Conservation (phyloP, 2,113 vertebrate genomes). For the Colistium nudipinnis region DNA sequence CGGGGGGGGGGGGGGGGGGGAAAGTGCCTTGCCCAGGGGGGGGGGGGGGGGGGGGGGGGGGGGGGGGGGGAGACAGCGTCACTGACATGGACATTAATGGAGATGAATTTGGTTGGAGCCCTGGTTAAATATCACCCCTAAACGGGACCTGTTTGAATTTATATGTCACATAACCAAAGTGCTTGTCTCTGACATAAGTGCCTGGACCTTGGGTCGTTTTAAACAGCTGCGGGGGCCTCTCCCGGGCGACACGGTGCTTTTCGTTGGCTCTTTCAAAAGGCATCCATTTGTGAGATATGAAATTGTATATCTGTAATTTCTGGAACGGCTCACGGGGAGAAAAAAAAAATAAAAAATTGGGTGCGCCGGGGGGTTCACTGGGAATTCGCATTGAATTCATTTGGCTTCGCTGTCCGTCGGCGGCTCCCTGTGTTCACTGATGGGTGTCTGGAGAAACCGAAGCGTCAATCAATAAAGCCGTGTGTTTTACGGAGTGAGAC, state of each 20-base stretch:
- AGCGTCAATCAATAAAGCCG: slow-evolving; percentile 15
- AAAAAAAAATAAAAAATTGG: too few relatives aligned
- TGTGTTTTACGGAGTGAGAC: slow-evolving; percentile 25
- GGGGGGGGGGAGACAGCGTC: too few relatives aligned
- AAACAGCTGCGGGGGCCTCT: slow-evolving; percentile 63
- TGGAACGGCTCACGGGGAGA: slow-evolving; percentile 51
- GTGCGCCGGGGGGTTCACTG: slow-evolving; percentile 36
- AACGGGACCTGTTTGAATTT: slow-evolving; percentile 18
- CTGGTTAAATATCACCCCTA: slow-evolving; percentile 20
- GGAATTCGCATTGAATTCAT: slow-evolving; percentile 36
- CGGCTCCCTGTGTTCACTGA: slow-evolving; percentile 34
- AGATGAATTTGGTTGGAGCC: slow-evolving; percentile 17
- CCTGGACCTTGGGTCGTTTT: slow-evolving; percentile 27
- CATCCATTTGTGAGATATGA: slow-evolving; percentile 45
- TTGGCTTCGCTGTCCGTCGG: slow-evolving; percentile 23
- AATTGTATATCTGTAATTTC: slow-evolving; percentile 43
- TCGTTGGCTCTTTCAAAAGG: slow-evolving; percentile 50
- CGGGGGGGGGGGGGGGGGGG: too few relatives aligned
- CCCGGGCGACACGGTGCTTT: slow-evolving; percentile 33
- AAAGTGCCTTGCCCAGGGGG: too few relatives aligned
- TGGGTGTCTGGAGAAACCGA: slow-evolving; percentile 24
- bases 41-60: too few relatives aligned
- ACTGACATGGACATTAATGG: background rate
- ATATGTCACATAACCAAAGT: slow-evolving; percentile 40
- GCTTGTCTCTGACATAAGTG: slow-evolving; percentile 30